Evolutionary conservation across 2,797 vertebrate species (phyloP).

Genomic region (Urocyon cinereoargenteus): DNA sequence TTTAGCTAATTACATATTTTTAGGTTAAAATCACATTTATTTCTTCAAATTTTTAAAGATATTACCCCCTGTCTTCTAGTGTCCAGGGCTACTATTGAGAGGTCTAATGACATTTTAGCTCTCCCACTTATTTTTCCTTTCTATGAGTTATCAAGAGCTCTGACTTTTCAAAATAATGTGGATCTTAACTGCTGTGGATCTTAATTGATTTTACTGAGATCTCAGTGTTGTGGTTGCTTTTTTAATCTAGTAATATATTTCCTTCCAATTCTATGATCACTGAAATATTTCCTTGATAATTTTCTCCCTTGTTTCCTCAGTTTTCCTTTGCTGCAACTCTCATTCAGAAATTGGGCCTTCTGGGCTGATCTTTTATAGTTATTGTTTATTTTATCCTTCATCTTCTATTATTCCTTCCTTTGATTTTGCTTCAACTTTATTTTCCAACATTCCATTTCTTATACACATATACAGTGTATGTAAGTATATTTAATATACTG

Average conservation of each 20-base stretch:
- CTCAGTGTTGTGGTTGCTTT: background rate
- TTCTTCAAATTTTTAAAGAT: background rate
- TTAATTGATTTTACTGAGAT: background rate
- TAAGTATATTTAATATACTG: background rate
- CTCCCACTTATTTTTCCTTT: background rate
- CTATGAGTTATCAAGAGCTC: background rate
- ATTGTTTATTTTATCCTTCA: background rate
- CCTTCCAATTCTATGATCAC: background rate
- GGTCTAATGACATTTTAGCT: background rate
- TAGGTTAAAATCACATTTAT: background rate
- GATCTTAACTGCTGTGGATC: background rate
- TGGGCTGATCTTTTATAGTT: background rate
- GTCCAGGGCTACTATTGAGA: background rate
- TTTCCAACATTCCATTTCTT: background rate
- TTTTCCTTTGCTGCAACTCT: background rate
- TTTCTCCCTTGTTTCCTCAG: background rate
- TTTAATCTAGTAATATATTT: background rate
- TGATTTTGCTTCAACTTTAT: background rate
- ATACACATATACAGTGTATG: background rate
- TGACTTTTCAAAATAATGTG: background rate
- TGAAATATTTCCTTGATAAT: conserved; percentile 8
- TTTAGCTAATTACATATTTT: background rate
- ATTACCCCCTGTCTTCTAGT: background rate
- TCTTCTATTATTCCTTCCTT: background rate
- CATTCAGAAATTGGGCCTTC: background rate